Evolutionary conservation across 2,797 vertebrate species (phyloP), one percentile per base, ranked within the genome.

Genomic region (Periparus ater): DNA sequence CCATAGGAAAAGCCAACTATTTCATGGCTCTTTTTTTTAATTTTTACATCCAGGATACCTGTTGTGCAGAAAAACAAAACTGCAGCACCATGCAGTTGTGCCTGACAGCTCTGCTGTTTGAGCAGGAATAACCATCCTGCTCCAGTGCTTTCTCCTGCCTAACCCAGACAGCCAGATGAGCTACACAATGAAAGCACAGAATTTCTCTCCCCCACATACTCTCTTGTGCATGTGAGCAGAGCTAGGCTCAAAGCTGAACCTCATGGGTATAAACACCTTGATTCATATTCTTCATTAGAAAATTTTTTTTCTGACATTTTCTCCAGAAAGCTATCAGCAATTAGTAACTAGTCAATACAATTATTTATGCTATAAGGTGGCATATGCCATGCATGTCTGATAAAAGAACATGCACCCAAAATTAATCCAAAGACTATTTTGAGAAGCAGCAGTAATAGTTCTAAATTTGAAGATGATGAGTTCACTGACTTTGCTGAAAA

Each of bases 51-150:
- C 65, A 53, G 36, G 44, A 44, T 27, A 50, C 13, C 19, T 6
- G 42, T 5, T 62, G 20, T 21, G 36, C 18, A 36, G 77, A 51
- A 68, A 50, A 51, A 17, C 44, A 62, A 75, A 91, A 36, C 44
- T 53, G 9, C 2, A 40, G 71, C 84, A 62, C 27, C 17, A 8
- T 0, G 2, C 13, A 11, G 1, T 4, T 23, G 27, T 85, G 44
- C 34, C n/a, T 7, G 2, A 27, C 29, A 50, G 36, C 75, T 78
- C 36, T n/a, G 54, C 45, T 38, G 13, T 25, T 22, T 1, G 47
- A 74, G 40, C 2, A 0, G 29, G 13, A 70, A n/a, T 7, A 76
- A n/a, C 34, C 44, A 26, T 6, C 44, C 62, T 7, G 4, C 17
- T n/a, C 29, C 60, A 38, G 48, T 0, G 13, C 60, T n/a, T 50